phyloP scores from a whole-genome alignment of 1,140 invertebrate species.

The Nilaparvata lugens region DNA sequence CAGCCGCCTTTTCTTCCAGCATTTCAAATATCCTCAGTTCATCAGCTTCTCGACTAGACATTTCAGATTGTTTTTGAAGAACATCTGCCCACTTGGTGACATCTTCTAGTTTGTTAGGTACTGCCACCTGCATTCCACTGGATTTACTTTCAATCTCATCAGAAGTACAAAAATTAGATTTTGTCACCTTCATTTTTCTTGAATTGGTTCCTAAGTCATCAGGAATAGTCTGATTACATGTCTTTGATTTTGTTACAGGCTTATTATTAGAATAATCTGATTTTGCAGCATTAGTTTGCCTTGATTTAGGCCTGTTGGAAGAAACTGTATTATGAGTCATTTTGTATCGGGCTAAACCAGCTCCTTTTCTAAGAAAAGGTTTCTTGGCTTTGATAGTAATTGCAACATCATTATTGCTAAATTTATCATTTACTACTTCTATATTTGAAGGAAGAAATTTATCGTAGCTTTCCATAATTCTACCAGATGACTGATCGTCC shows the following conservation, averaged over 20 bases:
- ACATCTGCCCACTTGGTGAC: conserved; percentile 29
- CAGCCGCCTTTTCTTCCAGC: conserved; percentile 55
- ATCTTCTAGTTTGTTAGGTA: conserved; percentile 34
- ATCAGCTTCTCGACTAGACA: conserved; percentile 41
- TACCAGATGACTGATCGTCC: no score
- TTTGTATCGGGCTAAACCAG: conserved; percentile 13
- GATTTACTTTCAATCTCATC: background rate
- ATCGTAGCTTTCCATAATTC: no score
- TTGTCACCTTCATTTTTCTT: no score
- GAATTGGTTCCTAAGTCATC: no score
- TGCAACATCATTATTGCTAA: background rate
- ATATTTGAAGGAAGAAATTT: no score
- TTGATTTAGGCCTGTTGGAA: background rate
- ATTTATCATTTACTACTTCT: no score
- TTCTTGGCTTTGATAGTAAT: conserved; percentile 5
- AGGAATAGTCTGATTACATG: no score
- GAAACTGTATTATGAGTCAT: conserved; percentile 9
- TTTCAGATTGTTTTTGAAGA: conserved; percentile 27
- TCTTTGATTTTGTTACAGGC: no score
- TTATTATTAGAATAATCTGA: no score
- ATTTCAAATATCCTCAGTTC: conserved; percentile 60
- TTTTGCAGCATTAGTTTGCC: no score
- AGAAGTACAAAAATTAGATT: no score
- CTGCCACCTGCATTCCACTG: conserved; percentile 5
- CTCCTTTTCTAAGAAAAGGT: conserved; percentile 13